Conservation (phyloP, 2,888 invertebrate species). For the Agrochola litura region DNA sequence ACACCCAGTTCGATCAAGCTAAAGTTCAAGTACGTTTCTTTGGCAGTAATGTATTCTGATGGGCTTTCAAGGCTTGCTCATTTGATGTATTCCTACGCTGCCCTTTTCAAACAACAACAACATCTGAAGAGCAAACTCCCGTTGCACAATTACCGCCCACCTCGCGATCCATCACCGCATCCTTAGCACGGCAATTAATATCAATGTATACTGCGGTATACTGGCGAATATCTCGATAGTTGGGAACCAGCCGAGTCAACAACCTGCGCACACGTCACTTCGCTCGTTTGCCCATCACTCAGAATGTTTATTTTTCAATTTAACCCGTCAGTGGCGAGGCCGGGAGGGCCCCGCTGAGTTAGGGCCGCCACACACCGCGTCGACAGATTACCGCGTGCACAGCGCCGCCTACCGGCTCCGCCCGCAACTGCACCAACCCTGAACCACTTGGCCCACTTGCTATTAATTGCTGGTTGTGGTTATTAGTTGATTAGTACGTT, state of each 20-base stretch:
- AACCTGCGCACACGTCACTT: slow-evolving; percentile 78
- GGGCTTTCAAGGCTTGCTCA: neutral
- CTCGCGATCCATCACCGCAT: slow-evolving; percentile 57
- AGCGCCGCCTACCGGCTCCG: slow-evolving; percentile 66
- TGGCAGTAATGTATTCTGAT: slow-evolving; percentile 18
- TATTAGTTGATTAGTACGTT: slow-evolving; percentile 69
- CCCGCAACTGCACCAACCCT: slow-evolving; percentile 58
- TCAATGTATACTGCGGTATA: slow-evolving; percentile 50
- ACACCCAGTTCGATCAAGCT: neutral
- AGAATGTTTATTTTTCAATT: slow-evolving; percentile 90
- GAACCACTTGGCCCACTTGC: slow-evolving; percentile 54
- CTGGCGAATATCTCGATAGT: slow-evolving; percentile 64
- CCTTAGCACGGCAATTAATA: slow-evolving; percentile 59
- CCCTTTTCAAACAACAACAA: slow-evolving; percentile 43
- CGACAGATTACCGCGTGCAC: slow-evolving; percentile 82
- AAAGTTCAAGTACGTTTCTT: neutral
- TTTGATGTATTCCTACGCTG: slow-evolving; percentile 11
- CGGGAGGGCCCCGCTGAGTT: slow-evolving; percentile 80
- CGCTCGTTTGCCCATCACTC: slow-evolving; percentile 82
- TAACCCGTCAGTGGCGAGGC: slow-evolving; percentile 83
- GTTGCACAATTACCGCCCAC: slow-evolving; percentile 59
- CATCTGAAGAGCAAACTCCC: slow-evolving; percentile 48
- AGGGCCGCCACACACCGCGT: slow-evolving; percentile 89
- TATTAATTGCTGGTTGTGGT: slow-evolving; percentile 68
- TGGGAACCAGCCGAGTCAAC: slow-evolving; percentile 74